Evolutionary conservation across 2,797 vertebrate species (phyloP), one percentile per base, ranked within the genome.

Genomic region (Capromys pilorides): DNA sequence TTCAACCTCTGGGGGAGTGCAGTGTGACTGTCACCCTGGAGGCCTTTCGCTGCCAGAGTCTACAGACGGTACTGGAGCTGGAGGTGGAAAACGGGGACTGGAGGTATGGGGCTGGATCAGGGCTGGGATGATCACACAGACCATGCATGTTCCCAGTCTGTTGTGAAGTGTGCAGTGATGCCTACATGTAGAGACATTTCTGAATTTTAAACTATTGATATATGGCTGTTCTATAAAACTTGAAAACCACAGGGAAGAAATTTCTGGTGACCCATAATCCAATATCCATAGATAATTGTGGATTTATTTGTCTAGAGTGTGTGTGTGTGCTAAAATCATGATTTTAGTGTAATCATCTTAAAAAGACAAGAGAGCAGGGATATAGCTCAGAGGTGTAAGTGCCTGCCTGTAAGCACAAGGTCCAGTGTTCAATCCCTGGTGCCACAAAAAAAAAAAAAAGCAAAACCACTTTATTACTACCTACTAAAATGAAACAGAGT

Each of bases 1-100:
- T 99, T 62, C 95, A 92, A 13, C 98, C 99, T 6, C 94, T 99
- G 91, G 98, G 97, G 1, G 96, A 95, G 0, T 98, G 98, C 98
- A 96, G 9, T 5, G 98, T 99, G 89, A 97, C 97, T 0, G n/a
- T 99, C 87, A 51, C 98, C 62, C 99, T 99, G 95, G 98, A 90
- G 54, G 98, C 99, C 0, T 4, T 6, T n/a, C 91, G 28, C 88
- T 99, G 98, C 94, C 99, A 98, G 95, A 98, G 78, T 14, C 98
- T 99, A 86, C 98, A 99, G 92, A 98, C 99, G 0, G 97, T 99
- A 36, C 97, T 99, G 91, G 98, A 99, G 96, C 97, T 99, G 83
- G 95, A 96, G 3, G 99, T 99, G 88, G 98, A 98, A 89, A 98
- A 99, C 0, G 99, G 99, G 73, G 95, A 97, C 71, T 98, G 98